Base-by-base conservation (phyloP, 2,888 invertebrate genomes). In the Drosophila atripex region DNA sequence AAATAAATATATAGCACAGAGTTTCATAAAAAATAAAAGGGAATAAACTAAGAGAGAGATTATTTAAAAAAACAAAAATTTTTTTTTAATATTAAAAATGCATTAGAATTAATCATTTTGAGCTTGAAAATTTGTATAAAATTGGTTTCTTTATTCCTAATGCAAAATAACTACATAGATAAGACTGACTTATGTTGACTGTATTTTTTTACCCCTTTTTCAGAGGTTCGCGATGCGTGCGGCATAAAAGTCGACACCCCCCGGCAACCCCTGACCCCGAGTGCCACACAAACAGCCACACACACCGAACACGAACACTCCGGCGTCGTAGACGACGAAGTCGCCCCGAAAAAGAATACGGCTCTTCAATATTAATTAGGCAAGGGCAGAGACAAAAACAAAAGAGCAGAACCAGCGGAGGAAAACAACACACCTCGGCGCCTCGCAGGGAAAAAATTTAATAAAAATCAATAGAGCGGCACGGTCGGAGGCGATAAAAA, bases 301-400 rank as follows among this genome's bases (percentile, higher is more conserved):
- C 66, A 61, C 32, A 61, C 35, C 64, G 56, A 30, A 58, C 64
- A 56, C 52, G 50, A 55, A 63, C 64, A 70, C 63, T n/a, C 2
- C 43, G 9, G 21, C 21, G 43, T 12, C 43, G 58, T 55, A 49
- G 49, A 63, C 49, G 49, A 63, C 49, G 38, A 77, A 74, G 71
- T 76, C 77, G 72, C 76, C 66, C 61, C 64, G 55, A 30, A 80
- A 80, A 55, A 77, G 78, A 64, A 84, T 69, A 75, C 66, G 72
- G 74, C 69, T 84, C 80, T 79, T 85, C 71, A 75, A 73, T 75
- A 84, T 86, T 82, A 86, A 84, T 82, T 84, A 85, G 79, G 71
- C 51, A 58, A 46, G 65, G 39, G n/a, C 18, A 45, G 39, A 16
- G 45, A 49, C 39, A 41, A 43, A 54, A 11, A 16, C 39, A 39